These are phyloP conservation scores for Myoxocephalus aenaeus DNA, from an alignment of 2,797 vertebrate genomes.

Conservation along the genomic window DNA sequence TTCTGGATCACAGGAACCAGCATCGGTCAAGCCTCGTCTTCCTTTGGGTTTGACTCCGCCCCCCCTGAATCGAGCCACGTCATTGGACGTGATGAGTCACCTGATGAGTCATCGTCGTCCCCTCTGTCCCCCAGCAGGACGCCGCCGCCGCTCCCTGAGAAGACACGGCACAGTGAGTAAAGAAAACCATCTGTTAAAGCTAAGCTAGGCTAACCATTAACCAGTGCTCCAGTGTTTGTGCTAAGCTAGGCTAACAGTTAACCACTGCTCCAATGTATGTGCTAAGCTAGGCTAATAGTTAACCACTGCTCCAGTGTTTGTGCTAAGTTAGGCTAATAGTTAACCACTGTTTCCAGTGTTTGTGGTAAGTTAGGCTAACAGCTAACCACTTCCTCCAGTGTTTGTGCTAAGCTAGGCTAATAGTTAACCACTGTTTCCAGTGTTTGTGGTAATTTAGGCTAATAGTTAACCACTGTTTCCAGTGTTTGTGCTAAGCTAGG, in stretches of 20 bases:
- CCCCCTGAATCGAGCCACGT: slow-evolving; percentile 71
- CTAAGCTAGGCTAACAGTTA: background rate
- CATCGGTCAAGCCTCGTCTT: slow-evolving; percentile 38
- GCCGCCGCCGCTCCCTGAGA: slow-evolving; percentile 93
- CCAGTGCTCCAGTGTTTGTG: background rate
- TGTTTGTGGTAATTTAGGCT: background rate
- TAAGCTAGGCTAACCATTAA: background rate
- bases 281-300: background rate
- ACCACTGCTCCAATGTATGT: background rate
- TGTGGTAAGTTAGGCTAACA: background rate
- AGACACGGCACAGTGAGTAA: slow-evolving; percentile 95
- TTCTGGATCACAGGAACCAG: slow-evolving; percentile 10
- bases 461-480: background rate
- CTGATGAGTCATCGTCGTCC: slow-evolving; percentile 80
- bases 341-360: background rate
- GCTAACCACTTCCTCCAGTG: background rate
- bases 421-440: background rate
- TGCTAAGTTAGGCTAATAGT: background rate
- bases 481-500: background rate
- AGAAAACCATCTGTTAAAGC: background rate
- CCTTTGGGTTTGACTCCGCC: slow-evolving; percentile 73
- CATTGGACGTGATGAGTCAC: slow-evolving; percentile 82
- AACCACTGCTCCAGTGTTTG: background rate
- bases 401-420: background rate
- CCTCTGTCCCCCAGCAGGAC: slow-evolving; percentile 80